Evolutionary conservation across 2,797 vertebrate genomes (phyloP).

Genomic region (Salarias fasciatus): DNA sequence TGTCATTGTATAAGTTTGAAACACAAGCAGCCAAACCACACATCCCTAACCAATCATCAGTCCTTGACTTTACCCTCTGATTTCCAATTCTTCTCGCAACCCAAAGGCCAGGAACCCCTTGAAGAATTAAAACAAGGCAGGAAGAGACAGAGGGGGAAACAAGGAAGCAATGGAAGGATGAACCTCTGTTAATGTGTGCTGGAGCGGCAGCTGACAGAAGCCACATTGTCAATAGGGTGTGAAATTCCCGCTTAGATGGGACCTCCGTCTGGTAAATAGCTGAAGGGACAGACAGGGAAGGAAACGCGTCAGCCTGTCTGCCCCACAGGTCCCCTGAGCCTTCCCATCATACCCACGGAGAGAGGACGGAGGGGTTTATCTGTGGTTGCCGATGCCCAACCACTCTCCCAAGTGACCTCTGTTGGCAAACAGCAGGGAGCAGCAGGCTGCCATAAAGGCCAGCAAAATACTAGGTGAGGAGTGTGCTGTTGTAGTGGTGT

Average conservation of each 20-base stretch:
- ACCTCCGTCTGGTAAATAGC: conserved; percentile 76
- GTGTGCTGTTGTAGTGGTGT: conserved; percentile 23
- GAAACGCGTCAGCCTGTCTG: conserved; percentile 75
- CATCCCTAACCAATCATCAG: conserved; percentile 42
- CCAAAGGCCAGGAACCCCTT: conserved; percentile 43
- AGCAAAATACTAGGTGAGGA: conserved; percentile 34
- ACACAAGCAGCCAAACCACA: conserved; percentile 46
- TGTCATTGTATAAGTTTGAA: conserved; percentile 46
- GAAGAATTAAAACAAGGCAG: conserved; percentile 44
- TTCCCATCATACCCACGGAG: conserved; percentile 58
- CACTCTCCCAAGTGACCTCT: conserved; percentile 59
- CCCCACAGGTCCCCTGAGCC: conserved; percentile 63
- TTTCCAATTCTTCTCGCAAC: conserved; percentile 59
- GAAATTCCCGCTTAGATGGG: conserved; percentile 79
- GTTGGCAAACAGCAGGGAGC: conserved; percentile 45
- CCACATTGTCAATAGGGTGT: conserved; percentile 81
- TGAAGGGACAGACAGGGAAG: conserved; percentile 52
- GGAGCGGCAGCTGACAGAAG: conserved; percentile 79
- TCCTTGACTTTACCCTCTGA: conserved; percentile 35
- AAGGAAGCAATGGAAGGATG: conserved; percentile 64
- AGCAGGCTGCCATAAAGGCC: conserved; percentile 30
- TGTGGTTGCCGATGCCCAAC: conserved; percentile 64
- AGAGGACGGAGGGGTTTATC: conserved; percentile 61
- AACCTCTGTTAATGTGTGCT: conserved; percentile 65
- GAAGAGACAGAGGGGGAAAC: conserved; percentile 32